phyloP scores from a whole-genome alignment of 1,140 invertebrate genomes.

The Manduca sexta region DNA sequence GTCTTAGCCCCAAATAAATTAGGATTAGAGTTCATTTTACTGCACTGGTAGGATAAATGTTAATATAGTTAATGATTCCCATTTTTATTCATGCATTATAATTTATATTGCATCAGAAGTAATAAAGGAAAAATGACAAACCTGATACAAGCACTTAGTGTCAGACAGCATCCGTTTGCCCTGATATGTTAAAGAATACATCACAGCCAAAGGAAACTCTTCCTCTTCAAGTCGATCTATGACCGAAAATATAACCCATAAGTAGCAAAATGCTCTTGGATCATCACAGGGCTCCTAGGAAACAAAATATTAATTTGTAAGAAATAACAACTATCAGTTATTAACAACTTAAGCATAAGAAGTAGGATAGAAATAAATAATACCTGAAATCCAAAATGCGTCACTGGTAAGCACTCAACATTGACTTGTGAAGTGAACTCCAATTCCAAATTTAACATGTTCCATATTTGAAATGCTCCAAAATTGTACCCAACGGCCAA shows the following conservation, averaged over 20 bases:
- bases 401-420: constrained; percentile 76
- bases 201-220: constrained; percentile 68
- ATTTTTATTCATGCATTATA: no score
- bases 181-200: constrained; percentile 75
- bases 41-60: no score
- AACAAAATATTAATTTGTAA: neutral
- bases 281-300: constrained; percentile 84
- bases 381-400: constrained; percentile 81
- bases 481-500: constrained; percentile 81
- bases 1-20: no score
- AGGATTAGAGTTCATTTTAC: no score
- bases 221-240: constrained; percentile 64
- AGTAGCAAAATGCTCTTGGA: constrained; percentile 83
- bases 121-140: constrained; percentile 28
- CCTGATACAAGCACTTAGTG: constrained; percentile 72
- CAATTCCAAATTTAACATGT: constrained; percentile 73
- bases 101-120: no score
- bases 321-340: no score
- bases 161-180: constrained; percentile 72
- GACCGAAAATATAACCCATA: constrained; percentile 79
- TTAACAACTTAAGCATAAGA: no score
- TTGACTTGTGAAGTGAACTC: constrained; percentile 76
- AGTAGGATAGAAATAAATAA: no score
- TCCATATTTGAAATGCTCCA: constrained; percentile 82
- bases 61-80: no score